These are phyloP conservation scores for Agrilus mali DNA, from an alignment of 2,888 invertebrate genomes.

Conservation along the genomic window DNA sequence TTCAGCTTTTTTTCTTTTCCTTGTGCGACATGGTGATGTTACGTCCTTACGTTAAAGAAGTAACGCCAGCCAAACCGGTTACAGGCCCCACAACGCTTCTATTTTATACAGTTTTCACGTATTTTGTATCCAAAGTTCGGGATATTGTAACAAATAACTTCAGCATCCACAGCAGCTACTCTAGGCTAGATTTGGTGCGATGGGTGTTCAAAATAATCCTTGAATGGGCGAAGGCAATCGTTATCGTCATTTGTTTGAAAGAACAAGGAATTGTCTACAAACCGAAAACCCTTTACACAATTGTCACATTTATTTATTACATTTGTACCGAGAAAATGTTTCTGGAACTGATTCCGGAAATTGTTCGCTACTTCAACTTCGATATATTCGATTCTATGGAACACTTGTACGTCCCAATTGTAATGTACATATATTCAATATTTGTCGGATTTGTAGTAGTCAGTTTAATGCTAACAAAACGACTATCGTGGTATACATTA, in stretches of 20 bases:
- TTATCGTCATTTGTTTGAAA: constrained; percentile 45
- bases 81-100: constrained; percentile 28
- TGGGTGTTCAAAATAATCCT: constrained; percentile 49
- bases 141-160: constrained; percentile 22
- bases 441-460: constrained; percentile 18
- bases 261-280: constrained; percentile 60
- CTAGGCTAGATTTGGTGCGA: constrained; percentile 15
- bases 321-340: constrained; percentile 58
- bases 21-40: constrained; percentile 22
- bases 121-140: constrained; percentile 26
- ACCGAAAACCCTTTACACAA: constrained; percentile 49
- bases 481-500: constrained; percentile 19
- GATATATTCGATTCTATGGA: constrained; percentile 59
- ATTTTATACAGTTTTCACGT: constrained; percentile 30
- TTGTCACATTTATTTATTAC: constrained; percentile 54
- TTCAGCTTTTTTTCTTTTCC: constrained; percentile 28
- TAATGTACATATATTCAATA: constrained; percentile 45
- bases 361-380: constrained; percentile 41
- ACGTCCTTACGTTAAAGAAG: constrained; percentile 9
- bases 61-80: constrained; percentile 11
- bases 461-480: constrained; percentile 12
- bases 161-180: constrained; percentile 3
- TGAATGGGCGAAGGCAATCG: constrained; percentile 66
- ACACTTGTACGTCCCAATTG: constrained; percentile 51
- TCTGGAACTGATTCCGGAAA: constrained; percentile 45